Conservation (phyloP, 1,140 invertebrate genomes). For the Dendroctonus valens region DNA sequence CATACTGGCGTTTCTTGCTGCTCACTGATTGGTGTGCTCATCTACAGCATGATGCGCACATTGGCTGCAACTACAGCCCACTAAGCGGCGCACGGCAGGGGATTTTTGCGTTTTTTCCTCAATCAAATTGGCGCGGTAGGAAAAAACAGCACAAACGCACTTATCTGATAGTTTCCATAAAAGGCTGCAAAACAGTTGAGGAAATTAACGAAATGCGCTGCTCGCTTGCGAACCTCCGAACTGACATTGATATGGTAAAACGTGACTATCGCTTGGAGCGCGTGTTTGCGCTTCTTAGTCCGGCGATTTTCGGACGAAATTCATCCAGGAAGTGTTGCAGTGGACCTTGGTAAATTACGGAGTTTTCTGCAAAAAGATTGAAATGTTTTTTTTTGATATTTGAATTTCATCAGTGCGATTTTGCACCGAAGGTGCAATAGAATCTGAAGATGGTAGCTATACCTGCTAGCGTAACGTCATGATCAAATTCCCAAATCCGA, state of each 20-base stretch:
- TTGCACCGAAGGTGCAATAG: too few relatives aligned
- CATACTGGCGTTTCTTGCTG: background rate
- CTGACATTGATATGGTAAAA: slow-evolving; percentile 29
- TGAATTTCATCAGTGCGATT: too few relatives aligned
- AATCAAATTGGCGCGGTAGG: background rate
- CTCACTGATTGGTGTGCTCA: background rate
- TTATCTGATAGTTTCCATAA: background rate
- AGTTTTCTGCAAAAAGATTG: too few relatives aligned
- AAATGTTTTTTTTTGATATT: too few relatives aligned
- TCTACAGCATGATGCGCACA: slow-evolving; percentile 15
- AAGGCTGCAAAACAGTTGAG: background rate
- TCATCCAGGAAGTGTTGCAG: background rate
- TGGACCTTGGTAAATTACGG: too few relatives aligned
- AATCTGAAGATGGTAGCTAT: too few relatives aligned
- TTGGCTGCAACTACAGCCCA: background rate
- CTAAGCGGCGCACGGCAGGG: background rate
- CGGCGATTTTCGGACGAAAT: slow-evolving; percentile 5
- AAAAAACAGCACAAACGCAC: background rate
- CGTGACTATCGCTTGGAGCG: slow-evolving; percentile 17
- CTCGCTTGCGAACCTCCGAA: slow-evolving; percentile 9
- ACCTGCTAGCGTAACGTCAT: too few relatives aligned
- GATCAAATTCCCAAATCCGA: too few relatives aligned
- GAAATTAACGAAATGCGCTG: slow-evolving; percentile 23
- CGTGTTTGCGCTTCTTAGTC: slow-evolving; percentile 22
- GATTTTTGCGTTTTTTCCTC: background rate